Conservation (phyloP, 1,140 invertebrate species). For the Bombus waltoni region DNA sequence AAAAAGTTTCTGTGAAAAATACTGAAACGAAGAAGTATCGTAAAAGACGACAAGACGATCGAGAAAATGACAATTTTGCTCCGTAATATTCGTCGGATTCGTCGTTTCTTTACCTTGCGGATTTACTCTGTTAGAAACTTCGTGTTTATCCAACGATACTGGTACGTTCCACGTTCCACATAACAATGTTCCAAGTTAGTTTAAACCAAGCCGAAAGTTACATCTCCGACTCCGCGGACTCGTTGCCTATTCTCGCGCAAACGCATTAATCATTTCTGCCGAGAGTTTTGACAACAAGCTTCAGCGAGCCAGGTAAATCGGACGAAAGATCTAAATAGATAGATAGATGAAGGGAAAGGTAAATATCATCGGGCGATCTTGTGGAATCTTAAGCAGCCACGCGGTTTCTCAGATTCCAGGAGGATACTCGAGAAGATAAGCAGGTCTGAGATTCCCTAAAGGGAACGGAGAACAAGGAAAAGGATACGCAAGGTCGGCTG, state of each 20-base stretch:
- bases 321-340: background rate
- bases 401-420: background rate
- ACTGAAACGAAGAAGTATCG: too few relatives aligned
- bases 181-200: background rate
- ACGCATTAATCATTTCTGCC: background rate
- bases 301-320: background rate
- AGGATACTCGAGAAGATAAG: background rate
- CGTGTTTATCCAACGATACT: background rate
- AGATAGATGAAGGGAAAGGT: background rate
- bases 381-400: background rate
- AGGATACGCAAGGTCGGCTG: background rate
- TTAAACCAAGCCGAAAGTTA: slow-evolving; percentile 13
- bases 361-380: too few relatives aligned
- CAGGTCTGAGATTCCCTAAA: background rate
- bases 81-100: background rate
- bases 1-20: background rate
- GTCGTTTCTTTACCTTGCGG: background rate
- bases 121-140: background rate
- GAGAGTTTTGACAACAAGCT: background rate
- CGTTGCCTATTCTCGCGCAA: background rate
- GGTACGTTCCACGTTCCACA: background rate
- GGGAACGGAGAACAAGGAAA: too few relatives aligned
- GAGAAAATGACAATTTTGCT: background rate
- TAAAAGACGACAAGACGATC: background rate
- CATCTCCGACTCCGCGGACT: background rate